phyloP scores from a whole-genome alignment of 2,797 vertebrate species.

The Perdix hodgsoniae region DNA sequence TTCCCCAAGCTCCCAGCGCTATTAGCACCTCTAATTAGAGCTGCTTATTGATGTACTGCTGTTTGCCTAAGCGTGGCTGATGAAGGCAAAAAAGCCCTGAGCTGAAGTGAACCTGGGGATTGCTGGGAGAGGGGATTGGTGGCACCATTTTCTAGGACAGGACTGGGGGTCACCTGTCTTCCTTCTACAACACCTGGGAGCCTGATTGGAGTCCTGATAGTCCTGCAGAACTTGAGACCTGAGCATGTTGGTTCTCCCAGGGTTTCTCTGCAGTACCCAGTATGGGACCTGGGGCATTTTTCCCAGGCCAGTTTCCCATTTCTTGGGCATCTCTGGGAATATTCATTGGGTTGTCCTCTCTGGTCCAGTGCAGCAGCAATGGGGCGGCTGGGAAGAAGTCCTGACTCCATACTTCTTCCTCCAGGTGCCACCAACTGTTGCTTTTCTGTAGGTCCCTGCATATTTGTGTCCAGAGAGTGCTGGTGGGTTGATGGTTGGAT shows the following conservation, averaged over 20 bases:
- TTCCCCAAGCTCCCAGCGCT: slow-evolving; percentile 20
- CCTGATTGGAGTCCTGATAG: slow-evolving; percentile 48
- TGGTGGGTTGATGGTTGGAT: too few species aligned
- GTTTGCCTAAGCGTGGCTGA: slow-evolving; percentile 33
- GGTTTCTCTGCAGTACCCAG: neutral
- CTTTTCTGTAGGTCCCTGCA: neutral
- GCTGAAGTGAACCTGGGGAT: neutral
- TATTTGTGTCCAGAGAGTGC: slow-evolving; percentile 61
- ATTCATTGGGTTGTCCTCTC: neutral
- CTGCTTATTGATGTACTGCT: slow-evolving; percentile 23
- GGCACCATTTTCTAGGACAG: slow-evolving; percentile 91
- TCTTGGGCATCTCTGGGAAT: neutral
- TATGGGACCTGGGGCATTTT: neutral
- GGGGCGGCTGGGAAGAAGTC: neutral
- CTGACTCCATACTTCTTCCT: neutral
- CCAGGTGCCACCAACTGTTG: neutral
- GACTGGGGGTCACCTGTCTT: slow-evolving; percentile 87
- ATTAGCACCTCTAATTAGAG: slow-evolving; percentile 68
- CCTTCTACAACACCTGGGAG: slow-evolving; percentile 88
- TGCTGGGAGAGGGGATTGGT: slow-evolving; percentile 83
- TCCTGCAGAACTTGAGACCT: neutral
- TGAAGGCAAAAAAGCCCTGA: neutral
- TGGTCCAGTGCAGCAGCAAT: neutral
- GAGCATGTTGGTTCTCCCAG: neutral
- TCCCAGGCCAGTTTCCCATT: neutral